A percentile compares a stretch with the other conserved stretches of the same genome.
Conservation (phyloP, 64 coral and sea anemone species). For the Montipora capricornis region DNA sequence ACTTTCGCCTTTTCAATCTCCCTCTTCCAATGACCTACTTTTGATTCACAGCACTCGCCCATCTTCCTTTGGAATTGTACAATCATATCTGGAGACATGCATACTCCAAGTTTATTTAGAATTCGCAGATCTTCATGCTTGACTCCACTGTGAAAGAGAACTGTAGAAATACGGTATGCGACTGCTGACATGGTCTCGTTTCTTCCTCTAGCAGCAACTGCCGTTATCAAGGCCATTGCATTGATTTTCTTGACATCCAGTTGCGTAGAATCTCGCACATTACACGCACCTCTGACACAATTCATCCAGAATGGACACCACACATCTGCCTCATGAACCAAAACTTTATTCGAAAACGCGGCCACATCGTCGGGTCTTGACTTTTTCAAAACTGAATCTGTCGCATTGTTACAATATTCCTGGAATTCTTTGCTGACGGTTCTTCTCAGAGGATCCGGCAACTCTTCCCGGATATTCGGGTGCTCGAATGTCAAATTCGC, state of each 20-base stretch:
- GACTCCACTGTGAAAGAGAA: constrained; percentile 36
- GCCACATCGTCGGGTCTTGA: constrained; percentile 4
- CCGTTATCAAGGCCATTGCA: constrained; percentile 5
- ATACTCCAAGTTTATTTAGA: constrained; percentile 28
- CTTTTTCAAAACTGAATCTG: constrained; percentile 23
- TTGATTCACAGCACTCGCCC: constrained; percentile 10
- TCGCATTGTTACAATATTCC: not conserved
- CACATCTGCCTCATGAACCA: constrained; percentile 17
- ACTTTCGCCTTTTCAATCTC: constrained; percentile 21
- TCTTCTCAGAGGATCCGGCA: constrained; percentile 14
- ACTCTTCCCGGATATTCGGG: not conserved
- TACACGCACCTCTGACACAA: constrained; percentile 8
- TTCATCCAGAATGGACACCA: constrained; percentile 26
- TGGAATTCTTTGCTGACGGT: constrained; percentile 2
- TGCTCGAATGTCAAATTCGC: not conserved
- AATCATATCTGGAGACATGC: constrained; percentile 34
- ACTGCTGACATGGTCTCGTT: too few relatives aligned
- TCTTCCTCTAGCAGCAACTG: not conserved
- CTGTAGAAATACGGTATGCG: constrained; percentile 1
- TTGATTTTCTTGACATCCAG: not conserved
- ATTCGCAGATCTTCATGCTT: constrained; percentile 19
- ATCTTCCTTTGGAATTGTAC: constrained; percentile 3
- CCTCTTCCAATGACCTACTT: constrained; percentile 19
- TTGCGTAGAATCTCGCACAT: not conserved
- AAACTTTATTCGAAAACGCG: not conserved